Percentiles rank a stretch among this genome's conserved stretches.
Conservation (phyloP, 2,797 vertebrate genomes). For the Molothrus ater region DNA sequence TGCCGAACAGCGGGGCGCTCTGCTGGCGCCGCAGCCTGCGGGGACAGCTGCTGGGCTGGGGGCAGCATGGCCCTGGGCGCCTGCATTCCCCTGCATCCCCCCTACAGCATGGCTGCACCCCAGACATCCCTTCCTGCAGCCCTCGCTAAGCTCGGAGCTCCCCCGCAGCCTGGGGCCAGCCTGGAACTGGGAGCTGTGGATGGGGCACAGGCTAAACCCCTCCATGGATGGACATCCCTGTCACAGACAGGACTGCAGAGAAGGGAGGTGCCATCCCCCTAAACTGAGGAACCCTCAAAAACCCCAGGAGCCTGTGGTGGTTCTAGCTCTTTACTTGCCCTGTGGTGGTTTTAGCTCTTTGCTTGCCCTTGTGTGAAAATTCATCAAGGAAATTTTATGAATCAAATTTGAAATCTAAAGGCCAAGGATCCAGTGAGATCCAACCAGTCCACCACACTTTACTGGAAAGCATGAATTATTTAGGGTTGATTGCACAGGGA, state of each 20-base stretch:
- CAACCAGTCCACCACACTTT: constrained; percentile 13
- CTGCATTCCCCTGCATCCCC: not conserved
- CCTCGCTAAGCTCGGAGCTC: not conserved
- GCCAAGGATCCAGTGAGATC: not conserved
- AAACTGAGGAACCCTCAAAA: not conserved
- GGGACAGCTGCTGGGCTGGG: not conserved
- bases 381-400: not conserved
- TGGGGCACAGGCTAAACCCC: accelerated
- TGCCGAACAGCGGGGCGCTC: constrained; percentile 86
- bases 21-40: constrained; percentile 90
- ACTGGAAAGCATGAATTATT: constrained; percentile 80
- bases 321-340: not conserved
- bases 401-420: not conserved
- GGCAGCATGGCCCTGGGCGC: no score
- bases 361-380: not conserved
- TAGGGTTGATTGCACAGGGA: not conserved
- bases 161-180: accelerated
- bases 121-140: accelerated
- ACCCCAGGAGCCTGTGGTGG: accelerated
- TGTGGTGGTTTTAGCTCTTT: not conserved
- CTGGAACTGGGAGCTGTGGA: accelerated
- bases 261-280: not conserved
- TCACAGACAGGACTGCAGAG: not conserved
- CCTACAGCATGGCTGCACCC: not conserved
- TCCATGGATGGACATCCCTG: not conserved